These are phyloP conservation scores for Eupsilia transversa DNA, from an alignment of 2,888 invertebrate species.

Conservation along the genomic window DNA sequence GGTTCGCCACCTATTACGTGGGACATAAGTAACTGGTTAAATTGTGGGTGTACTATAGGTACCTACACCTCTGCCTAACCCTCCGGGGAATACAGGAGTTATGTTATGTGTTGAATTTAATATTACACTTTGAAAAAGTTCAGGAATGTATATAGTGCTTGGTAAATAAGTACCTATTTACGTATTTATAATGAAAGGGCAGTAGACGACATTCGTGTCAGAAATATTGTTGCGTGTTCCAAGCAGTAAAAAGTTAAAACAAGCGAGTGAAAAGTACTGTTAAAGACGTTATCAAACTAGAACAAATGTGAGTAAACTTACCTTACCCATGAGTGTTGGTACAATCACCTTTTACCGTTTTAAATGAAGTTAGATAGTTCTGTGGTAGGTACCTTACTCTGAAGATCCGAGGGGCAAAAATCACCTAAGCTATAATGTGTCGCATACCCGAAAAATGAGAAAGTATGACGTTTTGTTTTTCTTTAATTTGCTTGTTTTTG, in stretches of 20 bases:
- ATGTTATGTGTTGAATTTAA: not conserved
- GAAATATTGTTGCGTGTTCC: constrained; percentile 77
- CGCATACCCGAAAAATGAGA: no score
- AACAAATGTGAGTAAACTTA: constrained; percentile 70
- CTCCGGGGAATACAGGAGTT: not conserved
- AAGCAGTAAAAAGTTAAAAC: constrained; percentile 73
- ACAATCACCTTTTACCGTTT: constrained; percentile 45
- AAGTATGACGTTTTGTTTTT: not conserved
- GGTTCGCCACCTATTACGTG: not conserved
- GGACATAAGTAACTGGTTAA: not conserved
- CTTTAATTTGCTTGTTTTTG: not conserved
- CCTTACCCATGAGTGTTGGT: constrained; percentile 27
- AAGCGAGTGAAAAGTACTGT: constrained; percentile 75
- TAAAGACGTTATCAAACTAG: constrained; percentile 76
- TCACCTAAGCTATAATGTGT: not conserved
- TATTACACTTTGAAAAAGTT: not conserved
- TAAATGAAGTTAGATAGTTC: constrained; percentile 4
- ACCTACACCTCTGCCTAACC: not conserved
- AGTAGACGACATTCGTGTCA: constrained; percentile 73
- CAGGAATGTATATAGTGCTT: not conserved
- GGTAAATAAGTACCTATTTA: constrained; percentile 9
- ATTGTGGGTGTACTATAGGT: not conserved
- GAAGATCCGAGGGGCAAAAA: not conserved
- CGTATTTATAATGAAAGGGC: constrained; percentile 43
- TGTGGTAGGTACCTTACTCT: not conserved